Percentiles rank a stretch among this genome's conserved stretches.
Conservation (phyloP, 1,140 invertebrate genomes). For the Sitobion miscanthi region DNA sequence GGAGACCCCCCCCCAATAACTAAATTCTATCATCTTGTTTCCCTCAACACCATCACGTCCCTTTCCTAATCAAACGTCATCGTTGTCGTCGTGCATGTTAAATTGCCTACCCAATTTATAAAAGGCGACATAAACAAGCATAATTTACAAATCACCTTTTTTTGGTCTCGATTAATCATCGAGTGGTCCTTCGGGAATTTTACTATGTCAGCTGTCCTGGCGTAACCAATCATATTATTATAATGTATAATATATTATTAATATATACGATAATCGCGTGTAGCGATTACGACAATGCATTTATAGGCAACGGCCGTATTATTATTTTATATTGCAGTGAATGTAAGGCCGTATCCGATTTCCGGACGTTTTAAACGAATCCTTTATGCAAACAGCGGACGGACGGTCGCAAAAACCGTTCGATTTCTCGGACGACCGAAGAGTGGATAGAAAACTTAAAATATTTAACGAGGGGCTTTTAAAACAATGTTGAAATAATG, state of each 20-base stretch:
- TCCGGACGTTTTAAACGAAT: not conserved
- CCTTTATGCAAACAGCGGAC: not conserved
- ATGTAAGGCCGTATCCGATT: not conserved
- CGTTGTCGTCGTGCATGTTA: too few relatives aligned
- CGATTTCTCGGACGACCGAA: not conserved
- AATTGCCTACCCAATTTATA: too few relatives aligned
- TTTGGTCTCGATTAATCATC: too few relatives aligned
- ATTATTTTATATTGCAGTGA: not conserved
- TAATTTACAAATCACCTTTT: too few relatives aligned
- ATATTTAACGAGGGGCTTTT: conserved; percentile 7
- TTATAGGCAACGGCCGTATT: not conserved
- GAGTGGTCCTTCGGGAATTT: too few relatives aligned
- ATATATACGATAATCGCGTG: not conserved
- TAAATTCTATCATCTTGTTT: too few relatives aligned
- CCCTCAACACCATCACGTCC: too few relatives aligned
- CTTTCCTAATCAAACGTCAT: too few relatives aligned
- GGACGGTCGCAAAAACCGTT: not conserved
- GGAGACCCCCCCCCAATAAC: too few relatives aligned
- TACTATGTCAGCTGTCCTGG: too few relatives aligned
- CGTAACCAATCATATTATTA: too few relatives aligned
- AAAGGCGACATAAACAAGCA: too few relatives aligned
- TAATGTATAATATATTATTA: not conserved
- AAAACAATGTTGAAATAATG: conserved; percentile 21
- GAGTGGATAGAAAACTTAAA: not conserved
- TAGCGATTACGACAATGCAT: not conserved